phyloP scores from a whole-genome alignment of 2,888 invertebrate species.

The Drepanosiphum platanoidis region DNA sequence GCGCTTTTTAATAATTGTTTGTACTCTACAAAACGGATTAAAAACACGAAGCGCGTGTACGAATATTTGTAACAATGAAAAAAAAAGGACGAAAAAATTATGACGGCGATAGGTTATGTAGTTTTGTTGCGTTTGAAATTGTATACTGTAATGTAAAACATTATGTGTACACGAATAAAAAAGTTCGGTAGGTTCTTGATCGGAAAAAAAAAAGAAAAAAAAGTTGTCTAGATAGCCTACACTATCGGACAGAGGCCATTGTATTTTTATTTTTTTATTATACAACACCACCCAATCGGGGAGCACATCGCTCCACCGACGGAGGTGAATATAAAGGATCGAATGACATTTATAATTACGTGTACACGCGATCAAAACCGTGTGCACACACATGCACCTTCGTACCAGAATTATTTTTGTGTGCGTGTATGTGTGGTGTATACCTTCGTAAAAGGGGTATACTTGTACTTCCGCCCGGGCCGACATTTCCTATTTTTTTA shows the following conservation, averaged over 20 bases:
- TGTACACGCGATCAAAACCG: slow-evolving; percentile 45
- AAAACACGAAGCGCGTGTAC: not conserved
- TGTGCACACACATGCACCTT: not conserved
- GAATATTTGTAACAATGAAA: not conserved
- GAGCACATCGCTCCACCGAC: slow-evolving; percentile 13
- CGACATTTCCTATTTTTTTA: slow-evolving; percentile 11
- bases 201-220: not conserved
- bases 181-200: not conserved
- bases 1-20: too few species aligned
- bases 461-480: not conserved
- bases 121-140: not conserved
- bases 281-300: slow-evolving; percentile 38
- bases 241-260: slow-evolving; percentile 25
- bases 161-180: not conserved
- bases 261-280: slow-evolving; percentile 16
- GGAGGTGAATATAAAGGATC: slow-evolving; percentile 29
- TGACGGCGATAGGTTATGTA: not conserved
- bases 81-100: too few species aligned
- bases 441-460: not conserved
- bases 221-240: not conserved
- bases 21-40: not conserved
- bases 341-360: slow-evolving; percentile 37
- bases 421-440: not conserved
- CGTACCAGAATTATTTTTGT: not conserved
- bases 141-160: not conserved